phyloP scores from a whole-genome alignment of 2,797 vertebrate genomes.

The Stomatorhinus walkeri region DNA sequence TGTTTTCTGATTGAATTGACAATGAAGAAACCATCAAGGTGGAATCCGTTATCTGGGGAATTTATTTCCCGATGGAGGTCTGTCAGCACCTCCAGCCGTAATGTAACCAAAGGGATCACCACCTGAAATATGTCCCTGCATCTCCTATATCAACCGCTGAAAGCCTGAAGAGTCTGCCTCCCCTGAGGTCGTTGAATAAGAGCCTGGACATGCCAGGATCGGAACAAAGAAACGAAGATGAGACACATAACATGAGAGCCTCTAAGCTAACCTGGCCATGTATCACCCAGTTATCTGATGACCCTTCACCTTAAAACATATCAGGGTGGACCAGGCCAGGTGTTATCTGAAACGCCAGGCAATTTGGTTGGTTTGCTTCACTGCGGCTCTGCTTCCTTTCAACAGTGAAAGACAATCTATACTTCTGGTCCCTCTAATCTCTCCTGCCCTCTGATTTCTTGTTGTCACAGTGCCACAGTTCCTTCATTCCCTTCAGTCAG shows the following conservation, averaged over 20 bases:
- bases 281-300: background rate
- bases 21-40: background rate
- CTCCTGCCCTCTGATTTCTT: background rate
- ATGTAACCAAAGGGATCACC: background rate
- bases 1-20: background rate
- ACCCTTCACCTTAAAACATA: background rate
- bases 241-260: background rate
- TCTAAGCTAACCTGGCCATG: background rate
- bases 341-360: background rate
- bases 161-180: background rate
- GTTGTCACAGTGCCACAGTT: background rate
- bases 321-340: background rate
- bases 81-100: constrained; percentile 1
- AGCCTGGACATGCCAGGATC: background rate
- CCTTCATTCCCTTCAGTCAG: background rate
- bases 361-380: background rate
- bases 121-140: background rate
- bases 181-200: background rate
- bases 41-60: background rate
- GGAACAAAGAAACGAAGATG: background rate
- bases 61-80: background rate
- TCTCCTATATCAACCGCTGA: background rate
- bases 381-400: background rate
- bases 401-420: background rate
- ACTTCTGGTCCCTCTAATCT: background rate